Evolutionary conservation across 2,888 invertebrate species (phyloP).

Genomic region (Thecocarcelia acutangulata): DNA sequence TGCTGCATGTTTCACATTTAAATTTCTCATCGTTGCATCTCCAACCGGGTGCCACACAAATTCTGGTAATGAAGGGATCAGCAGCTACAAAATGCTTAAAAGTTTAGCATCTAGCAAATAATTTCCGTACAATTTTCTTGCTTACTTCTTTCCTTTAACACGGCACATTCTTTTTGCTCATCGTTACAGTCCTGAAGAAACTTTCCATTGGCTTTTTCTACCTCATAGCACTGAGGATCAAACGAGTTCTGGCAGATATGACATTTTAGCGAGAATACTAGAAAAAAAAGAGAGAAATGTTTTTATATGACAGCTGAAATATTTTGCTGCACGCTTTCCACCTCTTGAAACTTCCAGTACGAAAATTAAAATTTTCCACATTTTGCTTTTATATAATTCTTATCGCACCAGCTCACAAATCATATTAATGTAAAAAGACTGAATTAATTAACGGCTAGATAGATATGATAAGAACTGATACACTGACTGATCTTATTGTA

Average conservation of each 20-base stretch:
- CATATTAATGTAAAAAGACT: constrained; percentile 31
- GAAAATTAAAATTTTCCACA: constrained; percentile 13
- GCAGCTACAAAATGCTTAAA: background rate
- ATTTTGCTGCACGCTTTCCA: background rate
- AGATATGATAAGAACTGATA: constrained; percentile 20
- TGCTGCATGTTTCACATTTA: constrained; percentile 16
- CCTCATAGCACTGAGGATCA: constrained; percentile 1
- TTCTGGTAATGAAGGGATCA: constrained; percentile 7
- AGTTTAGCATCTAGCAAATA: background rate
- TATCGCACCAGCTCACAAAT: background rate
- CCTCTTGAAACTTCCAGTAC: background rate
- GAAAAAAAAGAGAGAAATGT: background rate
- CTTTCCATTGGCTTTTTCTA: background rate
- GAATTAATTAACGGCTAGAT: background rate
- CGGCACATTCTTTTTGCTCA: constrained; percentile 30
- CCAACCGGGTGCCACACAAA: constrained; percentile 8
- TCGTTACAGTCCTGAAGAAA: constrained; percentile 14
- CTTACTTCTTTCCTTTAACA: constrained; percentile 29
- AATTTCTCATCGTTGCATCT: constrained; percentile 14
- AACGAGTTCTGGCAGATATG: constrained; percentile 29
- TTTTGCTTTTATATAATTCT: background rate
- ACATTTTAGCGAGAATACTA: constrained; percentile 35
- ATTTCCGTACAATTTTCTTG: background rate
- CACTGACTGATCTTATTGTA: background rate
- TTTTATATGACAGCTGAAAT: background rate